Conservation (phyloP, 1,140 invertebrate genomes). For the Pantala flavescens region DNA sequence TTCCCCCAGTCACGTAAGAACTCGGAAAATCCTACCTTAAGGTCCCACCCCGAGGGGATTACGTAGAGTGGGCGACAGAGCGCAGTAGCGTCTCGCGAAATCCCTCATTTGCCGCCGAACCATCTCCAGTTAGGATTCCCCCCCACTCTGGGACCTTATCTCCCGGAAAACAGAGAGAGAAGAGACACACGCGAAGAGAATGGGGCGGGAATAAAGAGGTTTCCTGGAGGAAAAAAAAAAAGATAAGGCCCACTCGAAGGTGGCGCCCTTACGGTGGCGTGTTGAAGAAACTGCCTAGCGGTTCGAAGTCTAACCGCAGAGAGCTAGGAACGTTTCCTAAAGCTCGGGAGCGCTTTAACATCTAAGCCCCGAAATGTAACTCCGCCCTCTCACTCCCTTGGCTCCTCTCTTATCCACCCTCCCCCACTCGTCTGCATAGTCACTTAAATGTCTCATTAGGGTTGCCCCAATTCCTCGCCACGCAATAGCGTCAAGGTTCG, state of each 20-base stretch:
- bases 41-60: background rate
- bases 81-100: background rate
- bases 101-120: conserved; percentile 6
- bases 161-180: background rate
- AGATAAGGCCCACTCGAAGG: background rate
- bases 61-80: background rate
- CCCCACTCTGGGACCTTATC: background rate
- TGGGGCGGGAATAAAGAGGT: background rate
- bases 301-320: background rate
- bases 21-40: background rate
- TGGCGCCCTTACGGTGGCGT: background rate
- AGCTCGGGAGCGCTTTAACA: background rate
- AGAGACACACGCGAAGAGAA: background rate
- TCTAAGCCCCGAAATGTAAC: background rate
- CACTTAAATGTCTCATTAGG: background rate
- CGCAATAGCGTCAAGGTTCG: background rate
- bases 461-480: background rate
- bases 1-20: background rate
- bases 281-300: background rate
- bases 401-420: background rate
- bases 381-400: background rate
- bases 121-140: background rate
- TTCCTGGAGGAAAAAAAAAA: background rate
- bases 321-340: background rate
- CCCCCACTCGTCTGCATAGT: background rate